phyloP scores from a whole-genome alignment of 1,140 invertebrate genomes.

The Tetragnatha versicolor region DNA sequence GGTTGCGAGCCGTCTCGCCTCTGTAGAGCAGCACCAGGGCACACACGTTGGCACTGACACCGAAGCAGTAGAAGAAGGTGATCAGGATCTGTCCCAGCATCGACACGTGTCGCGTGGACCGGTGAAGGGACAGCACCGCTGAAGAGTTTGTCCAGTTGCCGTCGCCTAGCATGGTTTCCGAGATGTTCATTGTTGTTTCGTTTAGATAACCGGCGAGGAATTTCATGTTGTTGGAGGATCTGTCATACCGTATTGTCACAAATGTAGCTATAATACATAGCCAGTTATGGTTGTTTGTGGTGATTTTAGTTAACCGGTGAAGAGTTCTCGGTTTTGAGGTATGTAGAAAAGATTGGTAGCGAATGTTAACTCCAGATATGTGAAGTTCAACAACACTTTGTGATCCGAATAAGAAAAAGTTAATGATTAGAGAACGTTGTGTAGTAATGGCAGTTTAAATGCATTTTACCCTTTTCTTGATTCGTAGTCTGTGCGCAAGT shows the following conservation, averaged over 20 bases:
- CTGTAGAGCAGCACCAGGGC: constrained; percentile 71
- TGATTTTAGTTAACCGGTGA: no score
- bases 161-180: neutral
- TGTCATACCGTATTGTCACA: neutral
- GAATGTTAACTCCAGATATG: no score
- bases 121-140: no score
- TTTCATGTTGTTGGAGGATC: neutral
- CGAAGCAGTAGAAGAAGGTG: constrained; percentile 69
- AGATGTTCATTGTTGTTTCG: neutral
- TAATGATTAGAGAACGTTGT: no score
- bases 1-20: constrained; percentile 68
- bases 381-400: no score
- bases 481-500: no score
- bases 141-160: neutral
- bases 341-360: no score
- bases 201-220: neutral
- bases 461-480: no score
- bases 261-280: neutral
- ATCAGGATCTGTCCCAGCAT: constrained; percentile 64
- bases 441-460: no score
- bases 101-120: constrained; percentile 36
- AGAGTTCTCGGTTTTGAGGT: no score
- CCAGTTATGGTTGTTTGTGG: neutral
- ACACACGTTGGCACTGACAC: constrained; percentile 70
- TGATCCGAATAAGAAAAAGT: no score